Base-by-base conservation (phyloP, 2,888 invertebrate species). In the Melanchra persicariae region DNA sequence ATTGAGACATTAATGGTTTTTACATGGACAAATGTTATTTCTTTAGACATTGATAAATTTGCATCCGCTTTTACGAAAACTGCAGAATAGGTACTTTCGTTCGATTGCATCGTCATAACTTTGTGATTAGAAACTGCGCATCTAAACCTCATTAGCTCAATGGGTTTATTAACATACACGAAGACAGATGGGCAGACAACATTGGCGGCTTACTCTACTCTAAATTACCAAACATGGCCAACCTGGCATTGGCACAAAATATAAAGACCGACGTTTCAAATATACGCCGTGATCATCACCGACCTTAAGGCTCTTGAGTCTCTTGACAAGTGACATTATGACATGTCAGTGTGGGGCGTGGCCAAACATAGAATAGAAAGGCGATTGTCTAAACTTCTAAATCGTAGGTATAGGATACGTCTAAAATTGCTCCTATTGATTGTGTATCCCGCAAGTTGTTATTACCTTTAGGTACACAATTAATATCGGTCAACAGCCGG, bases 121-220 rank as follows among this genome's bases (percentile, higher is more conserved):
- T 40, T 52, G 24, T 45, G 45, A 58, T 78, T 61, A 78, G 45
- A 58, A 78, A 61, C 52, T 43, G 9, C 15, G 43, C 30, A 24
- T 40, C 12, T 12, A 15, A 54, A 72, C 26, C 34, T 77, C 55
- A 61, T 49, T 45, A 45, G 22, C 22, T 63, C 8, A 52, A 52
- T 60, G 37, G 47, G 10, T 55, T 63, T 24, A 51, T 49, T 77
- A 52, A 43, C 77, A 61, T 71, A 57, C 12, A 40, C 45, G 19
- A 45, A 74, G 40, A 63, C 26, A 68, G 54, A 74, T 77, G 68
- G 81, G 22, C 40, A 77, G 49, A 80, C 81, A 9, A 55, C 81
- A 81, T 80, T 51, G 26, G 12, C 37, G 66, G n/a, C 62, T 40
- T 60, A 63, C 24, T 66, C 43, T 60, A 63, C 24, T 66, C 43